A percentile compares a stretch with the other conserved stretches of the same genome.
phyloP scores from a whole-genome alignment of 2,113 vertebrate genomes.

The Cephalopholis sonnerati region DNA sequence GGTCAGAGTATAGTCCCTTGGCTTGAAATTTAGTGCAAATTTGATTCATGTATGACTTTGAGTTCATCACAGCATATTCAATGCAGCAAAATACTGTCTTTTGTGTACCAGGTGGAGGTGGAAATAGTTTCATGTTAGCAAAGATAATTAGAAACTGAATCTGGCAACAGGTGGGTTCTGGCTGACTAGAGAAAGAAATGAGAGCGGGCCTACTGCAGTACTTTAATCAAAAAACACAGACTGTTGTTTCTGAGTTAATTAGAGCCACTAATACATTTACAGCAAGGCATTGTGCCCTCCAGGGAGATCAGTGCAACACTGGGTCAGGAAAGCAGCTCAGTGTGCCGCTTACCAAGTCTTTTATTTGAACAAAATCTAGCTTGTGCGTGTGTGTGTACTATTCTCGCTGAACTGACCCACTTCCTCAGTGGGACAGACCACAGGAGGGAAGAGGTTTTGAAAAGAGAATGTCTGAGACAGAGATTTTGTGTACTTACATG shows the following conservation, averaged over 20 bases:
- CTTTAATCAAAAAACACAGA: not conserved
- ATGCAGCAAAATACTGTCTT: not conserved
- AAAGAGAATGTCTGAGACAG: slow-evolving; percentile 21
- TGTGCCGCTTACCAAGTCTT: slow-evolving; percentile 26
- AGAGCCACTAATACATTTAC: not conserved
- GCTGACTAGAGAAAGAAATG: not conserved
- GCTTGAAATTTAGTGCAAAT: not conserved
- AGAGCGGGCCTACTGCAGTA: not conserved
- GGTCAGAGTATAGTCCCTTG: not conserved
- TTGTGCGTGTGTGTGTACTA: not conserved
- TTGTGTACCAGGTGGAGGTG: not conserved
- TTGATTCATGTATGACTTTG: not conserved
- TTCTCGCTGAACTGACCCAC: slow-evolving; percentile 48
- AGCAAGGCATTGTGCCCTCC: not conserved
- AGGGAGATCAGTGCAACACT: slow-evolving; percentile 5
- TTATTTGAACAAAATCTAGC: slow-evolving; percentile 2
- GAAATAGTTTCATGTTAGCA: not conserved
- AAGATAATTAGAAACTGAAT: not conserved
- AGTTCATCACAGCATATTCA: not conserved
- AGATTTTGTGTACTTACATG: slow-evolving; percentile 25
- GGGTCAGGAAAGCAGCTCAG: slow-evolving; percentile 16
- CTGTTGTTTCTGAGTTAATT: slow-evolving; percentile 14
- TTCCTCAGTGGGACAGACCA: slow-evolving; percentile 35
- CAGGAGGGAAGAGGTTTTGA: slow-evolving; percentile 17
- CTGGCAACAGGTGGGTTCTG: not conserved